Base-by-base conservation (phyloP, 2,797 vertebrate genomes). In the Enteromius trimaculatus region DNA sequence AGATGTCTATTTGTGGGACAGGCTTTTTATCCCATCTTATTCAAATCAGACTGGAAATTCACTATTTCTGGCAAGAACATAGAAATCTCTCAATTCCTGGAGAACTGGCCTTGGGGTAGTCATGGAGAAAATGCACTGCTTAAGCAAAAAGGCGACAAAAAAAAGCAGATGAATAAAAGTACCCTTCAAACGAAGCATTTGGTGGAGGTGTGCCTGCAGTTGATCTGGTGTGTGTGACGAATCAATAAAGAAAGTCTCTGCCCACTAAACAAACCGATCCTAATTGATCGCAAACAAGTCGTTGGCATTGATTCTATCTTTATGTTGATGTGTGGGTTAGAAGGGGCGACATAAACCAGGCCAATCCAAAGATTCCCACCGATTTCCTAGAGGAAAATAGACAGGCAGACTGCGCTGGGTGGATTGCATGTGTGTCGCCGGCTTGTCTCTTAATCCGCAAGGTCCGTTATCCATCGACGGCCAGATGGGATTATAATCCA, bases 401-500 rank as follows among this genome's bases (percentile, higher is more conserved):
- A 71, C 37, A 47, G 58, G 64, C 21, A 1, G n/a, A 55, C n/a
- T 39, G 21, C 17, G n/a, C 68, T 51, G 77, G 42, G 42, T 64
- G 53, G 37, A 83, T 58, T 53, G 68, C 77, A 87, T 87, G 85
- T 81, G 83, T 89, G 90, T 81, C 0, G 68, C 75, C 4, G 68
- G 39, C 83, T 82, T 85, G 47, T 42, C 80, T 84, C 87, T 88
- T 90, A 92, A 91, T 92, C 91, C 89, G 86, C 4, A 62, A 91
- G 90, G 90, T 64, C 79, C 79, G 89, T 60, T 60, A 86, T 39
- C 85, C 74, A 84, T 23, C 60, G 86, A 90, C 88, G 29, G 75
- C 87, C 93, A 94, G 93, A 93, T 90, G 92, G 84, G 92, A 87
- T 44, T 79, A 76, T 87, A 93, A 94, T 91, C 87, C 91, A 91